Conservation (phyloP, 2,797 vertebrate genomes). For the Falco cherrug region DNA sequence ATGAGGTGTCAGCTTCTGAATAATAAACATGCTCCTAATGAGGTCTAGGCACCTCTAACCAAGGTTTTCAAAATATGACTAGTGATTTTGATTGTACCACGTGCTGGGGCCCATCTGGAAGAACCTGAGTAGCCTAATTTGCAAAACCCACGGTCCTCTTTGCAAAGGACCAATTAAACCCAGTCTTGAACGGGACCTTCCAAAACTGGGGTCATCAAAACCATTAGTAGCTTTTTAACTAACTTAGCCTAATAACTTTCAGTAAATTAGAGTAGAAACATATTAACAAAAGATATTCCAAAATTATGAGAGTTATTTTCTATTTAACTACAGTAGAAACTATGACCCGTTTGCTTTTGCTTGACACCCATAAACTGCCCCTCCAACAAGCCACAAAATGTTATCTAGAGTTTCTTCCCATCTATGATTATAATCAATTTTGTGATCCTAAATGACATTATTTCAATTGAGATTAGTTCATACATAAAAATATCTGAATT, state of each 20-base stretch:
- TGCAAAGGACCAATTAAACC: background rate
- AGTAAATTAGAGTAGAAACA: background rate
- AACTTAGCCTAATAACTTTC: background rate
- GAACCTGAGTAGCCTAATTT: background rate
- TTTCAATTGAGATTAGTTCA: background rate
- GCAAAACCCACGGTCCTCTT: background rate
- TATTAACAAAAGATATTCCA: background rate
- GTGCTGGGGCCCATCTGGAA: constrained; percentile 30
- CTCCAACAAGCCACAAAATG: background rate
- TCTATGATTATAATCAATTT: background rate
- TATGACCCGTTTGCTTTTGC: background rate
- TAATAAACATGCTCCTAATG: constrained; percentile 16
- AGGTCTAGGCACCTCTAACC: background rate
- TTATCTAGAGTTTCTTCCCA: background rate
- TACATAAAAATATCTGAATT: background rate
- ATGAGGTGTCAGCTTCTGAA: background rate
- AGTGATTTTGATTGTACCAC: background rate
- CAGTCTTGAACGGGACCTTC: background rate
- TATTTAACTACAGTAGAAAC: background rate
- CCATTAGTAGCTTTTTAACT: background rate
- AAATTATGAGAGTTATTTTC: background rate
- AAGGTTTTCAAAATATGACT: constrained; percentile 2
- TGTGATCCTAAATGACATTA: background rate
- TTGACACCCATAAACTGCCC: background rate
- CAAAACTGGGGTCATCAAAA: background rate